phyloP scores from a whole-genome alignment of 2,797 vertebrate genomes.

The Hypotaenidia philippensis region DNA sequence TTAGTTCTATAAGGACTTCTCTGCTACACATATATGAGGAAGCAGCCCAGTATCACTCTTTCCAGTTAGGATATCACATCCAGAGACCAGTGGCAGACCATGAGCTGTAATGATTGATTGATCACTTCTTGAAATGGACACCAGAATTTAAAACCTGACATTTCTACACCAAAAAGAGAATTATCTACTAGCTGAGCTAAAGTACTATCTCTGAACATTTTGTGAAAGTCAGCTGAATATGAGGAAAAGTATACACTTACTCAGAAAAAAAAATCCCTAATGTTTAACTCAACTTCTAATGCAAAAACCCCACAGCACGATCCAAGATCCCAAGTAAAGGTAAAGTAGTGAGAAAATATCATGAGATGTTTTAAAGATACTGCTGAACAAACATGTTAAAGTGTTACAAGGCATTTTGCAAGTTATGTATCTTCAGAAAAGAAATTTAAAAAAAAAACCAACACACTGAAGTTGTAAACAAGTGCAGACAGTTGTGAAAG shows the following conservation, averaged over 20 bases:
- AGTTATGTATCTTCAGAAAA: not conserved
- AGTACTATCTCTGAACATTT: not conserved
- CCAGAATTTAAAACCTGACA: not conserved
- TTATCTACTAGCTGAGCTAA: not conserved
- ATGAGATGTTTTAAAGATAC: not conserved
- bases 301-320: not conserved
- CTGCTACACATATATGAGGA: not conserved
- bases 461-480: not conserved
- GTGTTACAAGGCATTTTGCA: not conserved
- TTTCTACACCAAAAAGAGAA: not conserved
- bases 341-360: not conserved
- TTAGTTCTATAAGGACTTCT: not conserved
- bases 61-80: not conserved
- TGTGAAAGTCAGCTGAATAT: not conserved
- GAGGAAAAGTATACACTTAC: not conserved
- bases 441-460: not conserved
- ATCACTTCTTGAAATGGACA: not conserved
- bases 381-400: not conserved
- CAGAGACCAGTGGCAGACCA: not conserved
- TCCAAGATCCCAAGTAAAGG: not conserved
- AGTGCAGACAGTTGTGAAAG: not conserved
- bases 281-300: not conserved
- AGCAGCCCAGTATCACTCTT: not conserved
- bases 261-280: not conserved
- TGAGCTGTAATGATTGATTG: not conserved